Percentiles rank a stretch among this genome's conserved stretches.
phyloP scores from a whole-genome alignment of 2,888 invertebrate species.

The Phyllotreta cruciferae region DNA sequence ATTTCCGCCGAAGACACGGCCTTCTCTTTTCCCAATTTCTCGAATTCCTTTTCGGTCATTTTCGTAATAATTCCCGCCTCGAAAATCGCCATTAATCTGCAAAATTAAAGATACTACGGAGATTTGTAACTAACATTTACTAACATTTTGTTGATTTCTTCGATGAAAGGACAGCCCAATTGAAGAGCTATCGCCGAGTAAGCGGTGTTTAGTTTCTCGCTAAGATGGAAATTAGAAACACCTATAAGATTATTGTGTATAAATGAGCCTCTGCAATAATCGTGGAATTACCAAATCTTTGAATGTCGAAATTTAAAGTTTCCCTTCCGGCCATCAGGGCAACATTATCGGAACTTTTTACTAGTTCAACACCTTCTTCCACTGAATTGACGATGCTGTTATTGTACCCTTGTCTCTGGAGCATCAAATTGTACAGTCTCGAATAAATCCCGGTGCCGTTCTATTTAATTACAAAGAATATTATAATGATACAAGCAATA shows the following conservation, averaged over 20 bases:
- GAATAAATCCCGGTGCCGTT: conserved; percentile 80
- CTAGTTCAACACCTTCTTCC: conserved; percentile 73
- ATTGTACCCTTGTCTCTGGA: conserved; percentile 55
- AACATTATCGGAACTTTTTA: conserved; percentile 67
- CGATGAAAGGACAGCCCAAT: conserved; percentile 76
- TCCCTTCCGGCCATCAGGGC: conserved; percentile 77
- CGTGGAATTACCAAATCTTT: conserved; percentile 69
- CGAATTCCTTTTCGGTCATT: conserved; percentile 79
- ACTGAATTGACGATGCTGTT: conserved; percentile 71
- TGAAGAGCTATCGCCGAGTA: conserved; percentile 81
- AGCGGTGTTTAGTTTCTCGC: conserved; percentile 78
- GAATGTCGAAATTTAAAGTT: conserved; percentile 77
- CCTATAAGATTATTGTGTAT: conserved; percentile 57
- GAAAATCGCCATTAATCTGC: conserved; percentile 74
- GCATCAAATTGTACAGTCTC: conserved; percentile 72
- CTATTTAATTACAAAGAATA: conserved; percentile 55
- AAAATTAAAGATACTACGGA: conserved; percentile 15
- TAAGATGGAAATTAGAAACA: conserved; percentile 73
- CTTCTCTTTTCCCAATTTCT: conserved; percentile 69
- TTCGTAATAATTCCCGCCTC: conserved; percentile 79
- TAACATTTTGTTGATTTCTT: conserved; percentile 77
- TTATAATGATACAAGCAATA: no score
- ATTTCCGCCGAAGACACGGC: conserved; percentile 58
- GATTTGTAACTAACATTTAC: conserved; percentile 46
- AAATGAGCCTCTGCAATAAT: background rate